Evolutionary conservation across 2,113 vertebrate species (phyloP), one percentile per base, ranked within the genome.

Genomic region (Oenanthe oenanthe): DNA sequence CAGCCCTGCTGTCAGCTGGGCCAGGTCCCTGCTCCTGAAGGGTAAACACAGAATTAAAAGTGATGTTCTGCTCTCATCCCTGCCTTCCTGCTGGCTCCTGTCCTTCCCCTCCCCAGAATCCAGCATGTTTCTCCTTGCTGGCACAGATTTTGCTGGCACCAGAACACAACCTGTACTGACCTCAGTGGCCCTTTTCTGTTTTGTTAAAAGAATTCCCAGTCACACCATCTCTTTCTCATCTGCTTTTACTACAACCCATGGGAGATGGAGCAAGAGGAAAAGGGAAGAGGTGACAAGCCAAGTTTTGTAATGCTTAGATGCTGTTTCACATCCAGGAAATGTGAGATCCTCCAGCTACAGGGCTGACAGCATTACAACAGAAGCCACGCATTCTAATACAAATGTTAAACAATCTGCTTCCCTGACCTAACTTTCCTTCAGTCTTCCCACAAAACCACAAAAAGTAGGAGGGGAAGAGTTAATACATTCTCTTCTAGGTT

Each of bases 401-500:
- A 87, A 72, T 88, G 84, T 91, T 78, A 75, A 75, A 91, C 54
- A 86, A 32, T 4, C 2, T 51, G 60, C 50, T 93, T 82, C 84
- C 94, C 38, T 66, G 51, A 95, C 85, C 85, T 88, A 88, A 87
- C 18, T 91, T 94, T 68, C 47, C 74, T 87, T 85, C 67, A 82
- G 45, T 50, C 91, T 94, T 91, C 88, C 94, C 92, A 95, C 89
- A 95, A 95, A 96, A 95, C 94, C 94, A 91, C 92, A 95, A 86
- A 53, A 70, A 79, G 71, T 51, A 71, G 73, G 22, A 67, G 71
- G 62, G 62, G 66, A 92, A 92, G 62, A 96, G 50, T 92, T 89
- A 92, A 92, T 85, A 85, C 54, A 73, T 73, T 56, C 31, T 85
- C 12, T 83, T 58, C 63, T 38, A 62, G 47, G 18, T 66, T 84